phyloP scores from a whole-genome alignment of 1,140 invertebrate genomes.

The Zaprionus taronus region DNA sequence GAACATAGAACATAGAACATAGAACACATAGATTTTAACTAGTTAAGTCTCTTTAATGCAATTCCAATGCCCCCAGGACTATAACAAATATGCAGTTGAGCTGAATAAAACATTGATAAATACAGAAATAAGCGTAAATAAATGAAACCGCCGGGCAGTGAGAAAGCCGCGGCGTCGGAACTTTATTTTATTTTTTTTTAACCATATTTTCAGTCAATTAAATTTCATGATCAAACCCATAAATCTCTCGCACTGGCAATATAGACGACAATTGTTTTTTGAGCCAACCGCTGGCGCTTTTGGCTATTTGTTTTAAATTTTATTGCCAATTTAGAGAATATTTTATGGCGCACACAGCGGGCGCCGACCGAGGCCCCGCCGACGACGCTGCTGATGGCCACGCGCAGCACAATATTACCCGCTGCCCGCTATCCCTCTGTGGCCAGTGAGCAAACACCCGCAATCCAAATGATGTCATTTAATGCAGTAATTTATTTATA shows the following conservation, averaged over 20 bases:
- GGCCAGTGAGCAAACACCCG: conserved; percentile 31
- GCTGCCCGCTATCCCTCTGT: no score
- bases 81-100: background rate
- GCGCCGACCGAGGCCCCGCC: conserved; percentile 17
- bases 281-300: conserved; percentile 25
- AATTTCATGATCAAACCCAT: conserved; percentile 81
- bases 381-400: background rate
- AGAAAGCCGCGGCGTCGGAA: background rate
- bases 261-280: conserved; percentile 78
- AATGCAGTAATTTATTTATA: conserved; percentile 77
- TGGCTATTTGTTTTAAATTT: conserved; percentile 78
- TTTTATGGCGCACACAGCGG: conserved; percentile 72
- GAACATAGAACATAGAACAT: no score
- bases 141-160: conserved; percentile 26
- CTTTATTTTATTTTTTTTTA: conserved; percentile 50
- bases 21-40: background rate
- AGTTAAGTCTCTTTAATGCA: background rate
- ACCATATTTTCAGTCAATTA: conserved; percentile 84
- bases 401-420: background rate
- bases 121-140: conserved; percentile 30
- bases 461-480: conserved; percentile 76
- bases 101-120: conserved; percentile 14
- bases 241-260: conserved; percentile 61
- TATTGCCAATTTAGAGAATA: conserved; percentile 80
- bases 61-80: background rate